A percentile compares a stretch with the other conserved stretches of the same genome.
These are phyloP conservation scores for Monochamus saltuarius DNA, from an alignment of 1,140 invertebrate genomes.

Conservation along the genomic window DNA sequence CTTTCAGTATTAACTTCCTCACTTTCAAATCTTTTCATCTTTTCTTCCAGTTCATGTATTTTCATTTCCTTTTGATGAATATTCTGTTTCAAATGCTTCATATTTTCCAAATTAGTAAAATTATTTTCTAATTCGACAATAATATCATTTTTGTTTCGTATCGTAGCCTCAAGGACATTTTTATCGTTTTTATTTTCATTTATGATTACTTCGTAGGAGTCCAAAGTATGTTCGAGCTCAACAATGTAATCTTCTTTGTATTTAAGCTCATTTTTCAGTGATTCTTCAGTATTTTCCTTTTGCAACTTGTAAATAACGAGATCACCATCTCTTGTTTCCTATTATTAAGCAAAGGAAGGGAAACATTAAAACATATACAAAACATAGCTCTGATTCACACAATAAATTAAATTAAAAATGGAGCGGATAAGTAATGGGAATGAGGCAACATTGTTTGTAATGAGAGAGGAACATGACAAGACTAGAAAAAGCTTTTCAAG, in stretches of 20 bases:
- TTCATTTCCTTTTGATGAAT: constrained; percentile 13
- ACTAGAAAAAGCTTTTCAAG: constrained; percentile 88
- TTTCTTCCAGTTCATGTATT: constrained; percentile 33
- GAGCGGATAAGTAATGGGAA: constrained; percentile 36
- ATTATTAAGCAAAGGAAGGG: constrained; percentile 17
- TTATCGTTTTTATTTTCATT: constrained; percentile 33
- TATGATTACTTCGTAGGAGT: constrained; percentile 29
- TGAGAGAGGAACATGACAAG: constrained; percentile 20
- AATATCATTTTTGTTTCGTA: constrained; percentile 16
- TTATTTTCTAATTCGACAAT: constrained; percentile 18
- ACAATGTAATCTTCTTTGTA: constrained; percentile 30
- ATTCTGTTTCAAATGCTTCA: constrained; percentile 18
- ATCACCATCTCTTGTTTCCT: constrained; percentile 14
- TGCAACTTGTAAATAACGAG: constrained; percentile 14
- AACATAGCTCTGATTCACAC: constrained; percentile 19
- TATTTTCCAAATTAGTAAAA: constrained; percentile 12
- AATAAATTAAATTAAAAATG: constrained; percentile 23
- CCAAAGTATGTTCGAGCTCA: constrained; percentile 32
- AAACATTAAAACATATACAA: constrained; percentile 9
- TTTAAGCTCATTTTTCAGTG: constrained; percentile 25
- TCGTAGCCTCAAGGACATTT: constrained; percentile 37
- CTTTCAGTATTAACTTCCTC: constrained; percentile 11
- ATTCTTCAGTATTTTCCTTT: constrained; percentile 18
- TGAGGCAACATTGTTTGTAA: constrained; percentile 40
- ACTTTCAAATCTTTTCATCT: constrained; percentile 13